A percentile compares a stretch with the other conserved stretches of the same genome.
These are phyloP conservation scores for Prenolepis imparis DNA, from an alignment of 2,888 invertebrate genomes.

Conservation along the genomic window DNA sequence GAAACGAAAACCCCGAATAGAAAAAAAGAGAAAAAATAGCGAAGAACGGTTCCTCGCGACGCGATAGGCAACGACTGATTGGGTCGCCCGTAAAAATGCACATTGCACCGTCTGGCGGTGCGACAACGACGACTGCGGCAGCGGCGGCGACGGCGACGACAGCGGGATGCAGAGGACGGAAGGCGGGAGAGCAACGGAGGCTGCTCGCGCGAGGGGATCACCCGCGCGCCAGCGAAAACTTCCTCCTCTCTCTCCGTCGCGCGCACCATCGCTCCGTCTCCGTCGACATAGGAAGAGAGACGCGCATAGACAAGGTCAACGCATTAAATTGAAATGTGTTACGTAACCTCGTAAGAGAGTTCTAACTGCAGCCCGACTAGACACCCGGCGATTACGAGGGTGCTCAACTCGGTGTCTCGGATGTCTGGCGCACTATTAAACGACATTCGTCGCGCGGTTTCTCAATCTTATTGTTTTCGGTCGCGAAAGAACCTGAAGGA, in stretches of 20 bases:
- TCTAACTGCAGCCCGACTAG: conserved; percentile 81
- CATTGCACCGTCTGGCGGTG: conserved; percentile 72
- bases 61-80: conserved; percentile 60
- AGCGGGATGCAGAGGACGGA: conserved; percentile 25
- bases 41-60: conserved; percentile 42
- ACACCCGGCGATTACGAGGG: conserved; percentile 82
- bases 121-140: conserved; percentile 41
- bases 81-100: conserved; percentile 71
- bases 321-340: conserved; percentile 83
- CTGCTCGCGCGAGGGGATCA: conserved; percentile 50
- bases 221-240: conserved; percentile 64
- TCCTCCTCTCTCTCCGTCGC: conserved; percentile 70
- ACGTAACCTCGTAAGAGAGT: conserved; percentile 81
- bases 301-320: conserved; percentile 84
- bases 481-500: conserved; percentile 11
- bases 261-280: conserved; percentile 61
- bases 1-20: background rate
- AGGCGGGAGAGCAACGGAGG: background rate
- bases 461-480: conserved; percentile 14
- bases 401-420: conserved; percentile 76
- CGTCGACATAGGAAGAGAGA: conserved; percentile 80
- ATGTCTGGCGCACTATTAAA: background rate
- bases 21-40: conserved; percentile 36
- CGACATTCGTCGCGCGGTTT: conserved; percentile 15
- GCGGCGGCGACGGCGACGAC: conserved; percentile 44